Evolutionary conservation across 2,113 vertebrate species (phyloP), one percentile per base, ranked within the genome.

Genomic region (Clarias gariepinus): DNA sequence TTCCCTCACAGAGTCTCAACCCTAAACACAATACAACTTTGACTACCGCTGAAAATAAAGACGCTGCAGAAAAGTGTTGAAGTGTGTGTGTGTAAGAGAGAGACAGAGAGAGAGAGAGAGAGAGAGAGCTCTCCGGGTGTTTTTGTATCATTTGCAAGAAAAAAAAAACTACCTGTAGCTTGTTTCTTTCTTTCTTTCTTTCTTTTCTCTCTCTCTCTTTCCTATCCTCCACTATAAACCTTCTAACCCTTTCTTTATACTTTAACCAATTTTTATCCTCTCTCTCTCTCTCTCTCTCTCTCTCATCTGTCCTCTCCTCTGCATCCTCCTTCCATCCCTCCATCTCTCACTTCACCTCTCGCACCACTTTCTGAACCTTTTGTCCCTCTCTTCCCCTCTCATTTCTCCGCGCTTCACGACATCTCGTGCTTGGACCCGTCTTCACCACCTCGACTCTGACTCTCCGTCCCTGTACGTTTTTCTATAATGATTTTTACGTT

Each of bases 171-270:
- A 21, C 9, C 19, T 5, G 18, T 23, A 16, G 41, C 58, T 12
- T 57, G 73, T 86, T 63, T 12, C 58, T 47, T 5, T 57, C 33
- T 57, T 19, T 13, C n/a, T 36, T 68, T 30, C 85, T 80, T 13
- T 79, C 63, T n/a, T n/a, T n/a, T 33, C 61, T 82, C 58, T 57
- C 55, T 57, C 11, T 21, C 61, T 64, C 60, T 61, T 8, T 66
- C 64, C 66, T 33, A 13, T 19, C 12, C 66, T 16, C 16, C 61
- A 23, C 23, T 63, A 25, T 68, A 21, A 74, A 25, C 21, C 0
- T 52, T 23, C 71, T 25, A 0, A 47, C 19, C 9, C 19, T 73
- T 68, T 23, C 89, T 90, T 87, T 82, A 85, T 89, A 55, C 86
- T 91, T 81, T 88, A 61, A 80, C 18, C 79, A 53, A 30, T 47